Conservation (phyloP, 2,113 vertebrate genomes). For the Nestor notabilis region DNA sequence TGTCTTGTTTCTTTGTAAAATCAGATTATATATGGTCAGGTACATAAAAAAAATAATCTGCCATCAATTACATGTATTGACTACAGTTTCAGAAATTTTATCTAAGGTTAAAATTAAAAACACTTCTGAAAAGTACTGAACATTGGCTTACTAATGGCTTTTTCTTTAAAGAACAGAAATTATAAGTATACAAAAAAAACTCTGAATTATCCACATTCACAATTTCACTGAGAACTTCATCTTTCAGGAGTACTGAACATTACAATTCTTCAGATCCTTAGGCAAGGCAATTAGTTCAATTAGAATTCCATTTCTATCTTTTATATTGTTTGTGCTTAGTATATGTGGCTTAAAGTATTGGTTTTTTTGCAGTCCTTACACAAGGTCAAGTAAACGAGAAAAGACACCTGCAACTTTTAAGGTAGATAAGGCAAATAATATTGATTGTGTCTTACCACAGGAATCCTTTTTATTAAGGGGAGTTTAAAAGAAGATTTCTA, state of each 20-base stretch:
- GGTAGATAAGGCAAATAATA: constrained; percentile 73
- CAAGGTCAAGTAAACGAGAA: constrained; percentile 78
- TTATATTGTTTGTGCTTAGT: constrained; percentile 67
- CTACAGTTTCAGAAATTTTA: not conserved
- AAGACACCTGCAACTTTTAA: constrained; percentile 68
- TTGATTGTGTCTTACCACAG: constrained; percentile 78
- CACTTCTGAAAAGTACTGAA: not conserved
- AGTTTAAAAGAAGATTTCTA: constrained; percentile 74
- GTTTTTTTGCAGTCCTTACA: constrained; percentile 72
- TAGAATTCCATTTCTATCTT: constrained; percentile 51
- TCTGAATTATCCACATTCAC: not conserved
- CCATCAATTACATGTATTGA: not conserved
- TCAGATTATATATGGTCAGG: not conserved
- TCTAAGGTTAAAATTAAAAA: not conserved
- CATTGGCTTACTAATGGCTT: not conserved
- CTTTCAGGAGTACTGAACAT: not conserved
- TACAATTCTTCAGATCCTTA: constrained; percentile 41
- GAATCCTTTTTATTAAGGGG: constrained; percentile 81
- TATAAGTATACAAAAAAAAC: not conserved
- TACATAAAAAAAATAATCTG: not conserved
- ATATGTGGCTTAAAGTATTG: constrained; percentile 66
- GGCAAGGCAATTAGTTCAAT: constrained; percentile 64
- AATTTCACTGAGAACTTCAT: constrained; percentile 10
- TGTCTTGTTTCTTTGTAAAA: not conserved
- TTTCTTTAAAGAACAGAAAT: not conserved